A percentile compares a stretch with the other conserved stretches of the same genome.
Evolutionary conservation across 1,140 invertebrate genomes (phyloP).

Genomic region (Anastrepha obliqua): DNA sequence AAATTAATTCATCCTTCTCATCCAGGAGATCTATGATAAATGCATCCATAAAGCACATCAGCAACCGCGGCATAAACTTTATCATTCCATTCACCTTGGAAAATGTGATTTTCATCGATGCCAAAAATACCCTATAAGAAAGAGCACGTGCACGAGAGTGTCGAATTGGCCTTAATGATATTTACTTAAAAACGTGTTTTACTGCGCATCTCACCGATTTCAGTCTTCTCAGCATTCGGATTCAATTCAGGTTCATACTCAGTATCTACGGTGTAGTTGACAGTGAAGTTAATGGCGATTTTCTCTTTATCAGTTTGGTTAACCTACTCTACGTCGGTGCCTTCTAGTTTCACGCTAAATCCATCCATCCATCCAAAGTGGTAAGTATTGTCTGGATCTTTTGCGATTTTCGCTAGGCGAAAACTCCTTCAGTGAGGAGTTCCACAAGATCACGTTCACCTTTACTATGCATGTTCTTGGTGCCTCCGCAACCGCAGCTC

Average conservation of each 20-base stretch:
- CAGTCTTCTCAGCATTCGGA: constrained; percentile 80
- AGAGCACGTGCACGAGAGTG: constrained; percentile 88
- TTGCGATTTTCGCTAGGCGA: constrained; percentile 88
- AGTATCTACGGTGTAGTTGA: constrained; percentile 92
- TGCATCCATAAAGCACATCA: constrained; percentile 92
- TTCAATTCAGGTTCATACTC: constrained; percentile 82
- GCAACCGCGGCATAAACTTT: constrained; percentile 90
- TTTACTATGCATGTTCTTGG: constrained; percentile 80
- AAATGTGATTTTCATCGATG: constrained; percentile 91
- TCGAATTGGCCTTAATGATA: constrained; percentile 83
- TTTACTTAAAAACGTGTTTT: constrained; percentile 92
- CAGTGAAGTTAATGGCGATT: constrained; percentile 87
- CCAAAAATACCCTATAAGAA: constrained; percentile 87
- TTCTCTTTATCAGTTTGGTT: constrained; percentile 85
- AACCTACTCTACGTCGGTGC: constrained; percentile 85
- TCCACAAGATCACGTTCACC: constrained; percentile 91
- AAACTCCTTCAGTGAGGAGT: constrained; percentile 91
- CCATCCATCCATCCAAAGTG: constrained; percentile 79
- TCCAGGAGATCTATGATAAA: constrained; percentile 97
- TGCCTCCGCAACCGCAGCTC: constrained; percentile 78
- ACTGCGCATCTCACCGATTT: constrained; percentile 87
- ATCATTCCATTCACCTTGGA: constrained; percentile 88
- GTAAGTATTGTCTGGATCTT: constrained; percentile 84
- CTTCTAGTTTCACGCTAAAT: constrained; percentile 84
- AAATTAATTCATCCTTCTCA: constrained; percentile 95